A percentile compares a stretch with the other conserved stretches of the same genome.
Conservation (phyloP, 37 sponge, comb jelly and placozoan genomes). For the Ianthella basta region DNA sequence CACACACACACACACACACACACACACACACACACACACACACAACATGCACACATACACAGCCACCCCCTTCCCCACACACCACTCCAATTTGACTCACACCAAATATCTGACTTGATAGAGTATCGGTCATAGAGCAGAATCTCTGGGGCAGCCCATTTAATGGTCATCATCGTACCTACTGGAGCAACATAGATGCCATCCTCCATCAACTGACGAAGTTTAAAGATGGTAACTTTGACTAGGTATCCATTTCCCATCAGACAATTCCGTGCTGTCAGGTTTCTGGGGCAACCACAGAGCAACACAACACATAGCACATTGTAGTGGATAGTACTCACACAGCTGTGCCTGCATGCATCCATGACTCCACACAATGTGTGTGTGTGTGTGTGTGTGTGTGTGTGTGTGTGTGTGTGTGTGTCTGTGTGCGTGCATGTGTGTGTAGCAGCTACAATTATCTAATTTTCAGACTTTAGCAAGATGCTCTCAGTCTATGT, state of each 20-base stretch:
- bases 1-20: neutral
- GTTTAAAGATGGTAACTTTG: conserved; percentile 93
- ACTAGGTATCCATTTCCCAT: conserved; percentile 84
- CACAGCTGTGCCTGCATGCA: too few relatives aligned
- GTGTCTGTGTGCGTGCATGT: too few relatives aligned
- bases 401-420: too few relatives aligned
- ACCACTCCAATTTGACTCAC: too few relatives aligned
- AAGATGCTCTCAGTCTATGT: too few relatives aligned
- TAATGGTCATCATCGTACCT: conserved; percentile 95
- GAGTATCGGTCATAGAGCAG: conserved; percentile 92
- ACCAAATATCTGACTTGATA: conserved; percentile 92
- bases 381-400: too few relatives aligned
- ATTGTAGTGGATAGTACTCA: too few relatives aligned
- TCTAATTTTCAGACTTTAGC: too few relatives aligned
- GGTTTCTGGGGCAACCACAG: conserved; percentile 58
- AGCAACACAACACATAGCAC: neutral
- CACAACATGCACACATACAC: neutral
- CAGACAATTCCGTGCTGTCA: conserved; percentile 94
- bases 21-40: neutral
- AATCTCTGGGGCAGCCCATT: conserved; percentile 97
- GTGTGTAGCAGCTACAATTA: too few relatives aligned
- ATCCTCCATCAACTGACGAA: conserved; percentile 80
- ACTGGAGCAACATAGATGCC: conserved; percentile 90
- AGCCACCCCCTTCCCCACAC: neutral
- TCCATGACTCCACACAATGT: too few relatives aligned